Evolutionary conservation across 2,113 vertebrate species (phyloP).

Genomic region (Ceyx margarethae): DNA sequence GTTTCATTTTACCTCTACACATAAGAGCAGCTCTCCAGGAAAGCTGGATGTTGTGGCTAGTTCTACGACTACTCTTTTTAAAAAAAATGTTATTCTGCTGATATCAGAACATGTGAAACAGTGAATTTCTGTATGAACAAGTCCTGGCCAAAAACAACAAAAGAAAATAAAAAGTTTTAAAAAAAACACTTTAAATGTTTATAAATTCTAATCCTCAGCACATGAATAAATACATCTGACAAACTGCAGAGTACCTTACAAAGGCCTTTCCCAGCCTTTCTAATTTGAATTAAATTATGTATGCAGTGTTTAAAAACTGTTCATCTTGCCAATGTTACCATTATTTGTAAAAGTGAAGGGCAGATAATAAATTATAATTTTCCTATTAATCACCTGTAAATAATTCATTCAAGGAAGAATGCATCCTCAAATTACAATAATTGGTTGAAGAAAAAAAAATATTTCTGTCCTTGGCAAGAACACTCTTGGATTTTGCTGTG

Average conservation of each 20-base stretch:
- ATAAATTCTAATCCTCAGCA: constrained; percentile 83
- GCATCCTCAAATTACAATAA: constrained; percentile 68
- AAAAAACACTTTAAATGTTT: constrained; percentile 78
- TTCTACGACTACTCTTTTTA: constrained; percentile 11
- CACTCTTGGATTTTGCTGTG: background rate
- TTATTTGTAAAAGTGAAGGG: constrained; percentile 70
- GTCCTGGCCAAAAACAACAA: constrained; percentile 78
- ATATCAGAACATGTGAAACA: constrained; percentile 61
- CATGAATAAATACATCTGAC: constrained; percentile 86
- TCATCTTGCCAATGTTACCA: constrained; percentile 48
- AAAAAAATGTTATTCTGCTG: constrained; percentile 45
- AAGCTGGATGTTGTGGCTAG: background rate
- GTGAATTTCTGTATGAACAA: constrained; percentile 64
- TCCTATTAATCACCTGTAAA: constrained; percentile 77
- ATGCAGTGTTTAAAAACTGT: constrained; percentile 58
- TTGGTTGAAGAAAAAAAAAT: constrained; percentile 8
- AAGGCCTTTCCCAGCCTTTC: constrained; percentile 74
- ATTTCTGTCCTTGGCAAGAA: background rate
- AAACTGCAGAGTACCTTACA: constrained; percentile 78
- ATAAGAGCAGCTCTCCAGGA: background rate
- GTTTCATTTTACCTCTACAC: background rate
- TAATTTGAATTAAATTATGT: constrained; percentile 82
- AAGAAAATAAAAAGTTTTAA: constrained; percentile 69
- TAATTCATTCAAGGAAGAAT: constrained; percentile 46
- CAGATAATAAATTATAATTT: constrained; percentile 77